phyloP scores from a whole-genome alignment of 2,113 vertebrate genomes.

The Leucopsar rothschildi region DNA sequence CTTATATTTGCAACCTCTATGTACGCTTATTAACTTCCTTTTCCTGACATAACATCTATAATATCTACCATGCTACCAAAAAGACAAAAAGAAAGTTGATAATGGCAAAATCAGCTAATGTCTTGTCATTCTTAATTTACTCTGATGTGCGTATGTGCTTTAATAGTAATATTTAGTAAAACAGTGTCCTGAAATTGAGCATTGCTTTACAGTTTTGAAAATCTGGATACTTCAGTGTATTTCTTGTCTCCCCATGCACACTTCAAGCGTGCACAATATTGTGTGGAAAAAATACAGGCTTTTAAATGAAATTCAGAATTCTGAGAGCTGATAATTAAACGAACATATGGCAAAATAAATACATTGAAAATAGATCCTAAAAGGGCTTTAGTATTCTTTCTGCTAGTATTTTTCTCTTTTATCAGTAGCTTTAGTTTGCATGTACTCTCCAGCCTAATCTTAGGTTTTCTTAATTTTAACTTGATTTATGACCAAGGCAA shows the following conservation, averaged over 20 bases:
- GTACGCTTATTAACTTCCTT: neutral
- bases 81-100: neutral
- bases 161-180: neutral
- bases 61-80: neutral
- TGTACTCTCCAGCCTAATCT: neutral
- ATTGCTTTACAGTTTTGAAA: neutral
- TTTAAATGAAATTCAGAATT: neutral
- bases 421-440: neutral
- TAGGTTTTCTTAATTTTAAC: neutral
- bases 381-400: neutral
- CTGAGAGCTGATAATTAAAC: neutral
- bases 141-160: neutral
- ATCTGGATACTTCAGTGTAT: neutral
- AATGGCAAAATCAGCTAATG: neutral
- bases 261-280: neutral
- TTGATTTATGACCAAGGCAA: neutral
- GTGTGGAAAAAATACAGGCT: neutral
- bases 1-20: neutral
- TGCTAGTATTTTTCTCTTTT: neutral
- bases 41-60: neutral
- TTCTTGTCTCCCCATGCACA: neutral
- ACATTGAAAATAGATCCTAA: neutral
- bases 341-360: rapidly evolving
- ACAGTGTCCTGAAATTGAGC: neutral
- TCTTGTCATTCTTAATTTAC: neutral